Base-by-base conservation (phyloP, 2,797 vertebrate species). In the Lerista edwardsae region DNA sequence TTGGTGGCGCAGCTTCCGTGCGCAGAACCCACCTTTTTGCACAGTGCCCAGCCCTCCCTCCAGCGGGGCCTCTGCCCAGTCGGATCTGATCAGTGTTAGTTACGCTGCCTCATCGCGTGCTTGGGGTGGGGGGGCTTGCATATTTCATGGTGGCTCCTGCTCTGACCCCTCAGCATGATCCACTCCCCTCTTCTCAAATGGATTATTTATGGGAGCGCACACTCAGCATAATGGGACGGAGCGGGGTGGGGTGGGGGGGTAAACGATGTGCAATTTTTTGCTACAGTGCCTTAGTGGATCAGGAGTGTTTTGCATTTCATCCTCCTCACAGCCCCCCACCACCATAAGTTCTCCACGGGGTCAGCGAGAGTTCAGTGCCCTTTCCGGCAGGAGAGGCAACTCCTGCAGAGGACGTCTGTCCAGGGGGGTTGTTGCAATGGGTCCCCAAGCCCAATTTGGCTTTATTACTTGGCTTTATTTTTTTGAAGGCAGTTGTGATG, bases 61-160 rank as follows among this genome's bases (percentile, higher is more conserved):
- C 51, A 0, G 47, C 3, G 51, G 65, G 75, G 74, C 39, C 65
- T 69, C 62, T 31, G 64, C 64, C 47, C 62, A 57, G 73, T 76
- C 82, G 75, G 34, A 41, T 83, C 82, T 11, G n/a, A 76, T 83
- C 39, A 83, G 47, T 17, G 47, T 77, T 34, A 29, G n/a, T 11
- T 51, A 25, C 74, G 25, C 64, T 29, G 27, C 7, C 2, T 23
- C 62, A 6, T 74, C 74, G 31, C 1, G 19, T n/a, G 55, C 62
- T 27, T 59, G 9, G 29, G 27, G 29, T 44, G 27, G 84, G 27
- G 84, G 78, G 61, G 25, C 47, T 27, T 81, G 64, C 79, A 85
- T 85, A 80, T 85, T 85, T 85, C 84, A 81, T 85, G 23, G 64
- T 69, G 79, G 64, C n/a, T 75, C 72, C 51, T 4, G 23, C 36